Percentiles rank a stretch among this genome's conserved stretches.
Evolutionary conservation across 2,797 vertebrate genomes (phyloP).

Genomic region (Mionectes olivaceus): DNA sequence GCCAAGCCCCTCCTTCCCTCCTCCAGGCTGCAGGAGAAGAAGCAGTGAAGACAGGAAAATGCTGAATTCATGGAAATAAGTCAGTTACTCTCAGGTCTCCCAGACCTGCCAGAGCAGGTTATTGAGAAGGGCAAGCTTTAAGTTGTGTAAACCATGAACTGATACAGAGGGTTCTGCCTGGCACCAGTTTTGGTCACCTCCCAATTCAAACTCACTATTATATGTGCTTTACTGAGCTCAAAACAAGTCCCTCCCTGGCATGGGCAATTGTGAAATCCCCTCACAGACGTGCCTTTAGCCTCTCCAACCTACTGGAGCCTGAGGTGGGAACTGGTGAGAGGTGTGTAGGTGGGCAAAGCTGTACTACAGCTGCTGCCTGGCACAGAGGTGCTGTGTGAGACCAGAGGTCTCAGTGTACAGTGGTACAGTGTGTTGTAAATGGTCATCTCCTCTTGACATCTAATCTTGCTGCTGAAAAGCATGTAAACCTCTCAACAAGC

Average conservation of each 20-base stretch:
- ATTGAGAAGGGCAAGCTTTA: not conserved
- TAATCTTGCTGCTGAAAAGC: conserved; percentile 18
- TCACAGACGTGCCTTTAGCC: not conserved
- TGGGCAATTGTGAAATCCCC: not conserved
- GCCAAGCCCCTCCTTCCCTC: not conserved
- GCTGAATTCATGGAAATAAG: conserved; percentile 31
- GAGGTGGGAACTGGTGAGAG: not conserved
- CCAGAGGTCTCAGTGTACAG: not conserved
- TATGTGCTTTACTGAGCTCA: not conserved
- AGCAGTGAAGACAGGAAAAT: not conserved
- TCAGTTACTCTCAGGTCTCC: conserved; percentile 2
- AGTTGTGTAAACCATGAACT: not conserved
- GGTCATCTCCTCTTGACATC: conserved; percentile 41
- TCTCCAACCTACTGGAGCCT: not conserved
- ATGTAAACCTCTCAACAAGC: not conserved
- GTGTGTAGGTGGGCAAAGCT: rapidly evolving
- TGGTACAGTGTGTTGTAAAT: not conserved
- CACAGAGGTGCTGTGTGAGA: not conserved
- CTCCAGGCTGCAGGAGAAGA: not conserved
- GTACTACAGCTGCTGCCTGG: rapidly evolving
- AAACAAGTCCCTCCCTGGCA: not conserved
- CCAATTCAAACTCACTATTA: not conserved
- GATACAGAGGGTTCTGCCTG: not conserved
- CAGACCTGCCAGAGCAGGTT: not conserved
- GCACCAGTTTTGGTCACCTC: not conserved